phyloP scores from a whole-genome alignment of 2,888 invertebrate genomes.

The Endotricha flammealis region DNA sequence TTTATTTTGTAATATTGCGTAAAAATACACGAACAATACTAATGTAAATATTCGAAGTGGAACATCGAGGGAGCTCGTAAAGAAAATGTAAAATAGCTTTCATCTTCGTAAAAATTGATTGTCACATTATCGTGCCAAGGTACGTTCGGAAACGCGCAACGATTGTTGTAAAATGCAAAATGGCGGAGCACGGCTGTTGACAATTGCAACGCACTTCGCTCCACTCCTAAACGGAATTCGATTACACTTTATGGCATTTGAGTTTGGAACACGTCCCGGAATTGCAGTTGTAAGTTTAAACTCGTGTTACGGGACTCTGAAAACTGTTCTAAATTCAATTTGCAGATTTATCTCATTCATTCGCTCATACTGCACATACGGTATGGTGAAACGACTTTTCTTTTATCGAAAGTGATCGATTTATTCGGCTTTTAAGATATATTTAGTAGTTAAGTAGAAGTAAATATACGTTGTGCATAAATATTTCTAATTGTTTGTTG shows the following conservation, averaged over 20 bases:
- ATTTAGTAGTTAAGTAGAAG: no score
- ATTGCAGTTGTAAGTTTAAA: slow-evolving; percentile 41
- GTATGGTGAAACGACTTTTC: background rate
- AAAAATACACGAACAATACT: no score
- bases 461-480: no score
- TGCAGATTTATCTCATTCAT: slow-evolving; percentile 17
- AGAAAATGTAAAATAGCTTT: no score
- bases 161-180: slow-evolving; percentile 63
- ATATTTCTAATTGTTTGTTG: no score
- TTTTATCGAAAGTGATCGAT: background rate
- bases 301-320: slow-evolving; percentile 21
- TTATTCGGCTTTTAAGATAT: background rate
- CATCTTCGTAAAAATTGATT: slow-evolving; percentile 46
- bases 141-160: slow-evolving; percentile 39
- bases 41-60: no score
- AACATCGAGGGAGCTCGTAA: no score
- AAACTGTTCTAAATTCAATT: slow-evolving; percentile 14
- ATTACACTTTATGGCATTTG: slow-evolving; percentile 66
- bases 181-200: slow-evolving; percentile 60
- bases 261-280: slow-evolving; percentile 50
- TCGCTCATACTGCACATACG: slow-evolving; percentile 7
- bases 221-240: slow-evolving; percentile 63
- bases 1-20: no score
- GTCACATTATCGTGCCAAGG: slow-evolving; percentile 54
- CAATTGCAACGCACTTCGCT: slow-evolving; percentile 52